Conservation (phyloP, 37 sponge, comb jelly and placozoan species). For the Hormiphora californensis region DNA sequence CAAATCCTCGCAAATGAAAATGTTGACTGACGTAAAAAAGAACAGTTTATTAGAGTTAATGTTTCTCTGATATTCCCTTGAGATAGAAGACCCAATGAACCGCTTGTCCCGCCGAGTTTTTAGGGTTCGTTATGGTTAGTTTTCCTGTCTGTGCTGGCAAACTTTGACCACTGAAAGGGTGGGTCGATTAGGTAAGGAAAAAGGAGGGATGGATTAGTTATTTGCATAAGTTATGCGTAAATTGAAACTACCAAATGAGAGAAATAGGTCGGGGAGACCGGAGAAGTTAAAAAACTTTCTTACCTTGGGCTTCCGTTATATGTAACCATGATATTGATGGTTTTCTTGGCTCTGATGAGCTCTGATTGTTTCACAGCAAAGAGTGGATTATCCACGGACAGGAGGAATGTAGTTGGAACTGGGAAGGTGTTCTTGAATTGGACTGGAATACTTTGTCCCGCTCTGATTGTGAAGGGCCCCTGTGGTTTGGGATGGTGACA, state of each 20-base stretch:
- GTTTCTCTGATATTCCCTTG: conserved; percentile 63
- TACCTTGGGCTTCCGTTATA: conserved; percentile 64
- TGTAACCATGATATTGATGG: conserved; percentile 71
- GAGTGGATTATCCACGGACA: conserved; percentile 78
- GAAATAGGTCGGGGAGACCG: too few species aligned
- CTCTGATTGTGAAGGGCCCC: conserved; percentile 85
- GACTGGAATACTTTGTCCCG: conserved; percentile 73
- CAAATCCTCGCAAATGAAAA: background rate
- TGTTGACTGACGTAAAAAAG: background rate
- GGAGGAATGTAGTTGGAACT: conserved; percentile 68
- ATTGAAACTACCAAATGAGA: too few species aligned
- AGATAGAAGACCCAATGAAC: conserved; percentile 87
- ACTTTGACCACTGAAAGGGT: conserved; percentile 49
- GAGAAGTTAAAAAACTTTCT: too few species aligned
- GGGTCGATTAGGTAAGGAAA: too few species aligned
- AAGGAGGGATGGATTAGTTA: too few species aligned
- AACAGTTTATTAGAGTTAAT: too few species aligned
- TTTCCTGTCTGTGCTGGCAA: conserved; percentile 70
- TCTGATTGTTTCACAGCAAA: conserved; percentile 79
- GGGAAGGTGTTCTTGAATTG: conserved; percentile 91
- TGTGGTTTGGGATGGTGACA: conserved; percentile 90
- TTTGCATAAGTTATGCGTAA: too few species aligned
- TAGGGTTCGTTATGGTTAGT: conserved; percentile 66
- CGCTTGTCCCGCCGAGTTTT: conserved; percentile 31
- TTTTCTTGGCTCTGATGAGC: conserved; percentile 74